Conservation (phyloP, 2,797 vertebrate genomes). For the Poecile montanus region DNA sequence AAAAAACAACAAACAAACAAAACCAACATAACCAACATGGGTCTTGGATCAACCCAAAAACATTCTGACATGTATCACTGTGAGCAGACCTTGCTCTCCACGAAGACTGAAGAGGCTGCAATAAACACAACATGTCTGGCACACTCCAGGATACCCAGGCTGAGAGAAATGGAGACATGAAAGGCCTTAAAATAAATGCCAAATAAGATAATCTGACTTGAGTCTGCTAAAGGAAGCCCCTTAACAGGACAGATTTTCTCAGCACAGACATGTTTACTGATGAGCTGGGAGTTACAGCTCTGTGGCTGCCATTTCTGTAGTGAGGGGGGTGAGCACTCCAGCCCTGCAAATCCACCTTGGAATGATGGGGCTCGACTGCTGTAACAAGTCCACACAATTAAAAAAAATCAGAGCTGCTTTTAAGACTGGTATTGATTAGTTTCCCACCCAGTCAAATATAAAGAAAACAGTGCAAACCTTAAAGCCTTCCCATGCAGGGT, state of each 20-base stretch:
- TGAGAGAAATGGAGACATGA: background rate
- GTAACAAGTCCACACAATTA: fast-evolving
- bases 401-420: background rate
- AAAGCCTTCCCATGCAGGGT: background rate
- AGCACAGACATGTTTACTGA: background rate
- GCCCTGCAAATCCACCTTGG: background rate
- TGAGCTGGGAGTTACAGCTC: background rate
- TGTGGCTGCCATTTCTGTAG: background rate
- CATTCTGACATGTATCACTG: background rate
- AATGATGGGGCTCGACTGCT: background rate
- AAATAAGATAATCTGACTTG: background rate
- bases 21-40: background rate
- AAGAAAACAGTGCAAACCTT: background rate
- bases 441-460: fast-evolving
- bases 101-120: background rate
- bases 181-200: background rate
- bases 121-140: background rate
- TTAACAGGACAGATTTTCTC: background rate
- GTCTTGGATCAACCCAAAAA: background rate
- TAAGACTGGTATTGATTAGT: background rate
- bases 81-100: background rate
- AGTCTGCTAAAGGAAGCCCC: background rate
- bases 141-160: background rate
- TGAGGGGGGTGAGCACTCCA: background rate
- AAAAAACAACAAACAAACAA: background rate